Percentiles rank a stretch among this genome's conserved stretches.
Conservation (phyloP, 2,113 vertebrate species). For the human (Homo sapiens) region DNA sequence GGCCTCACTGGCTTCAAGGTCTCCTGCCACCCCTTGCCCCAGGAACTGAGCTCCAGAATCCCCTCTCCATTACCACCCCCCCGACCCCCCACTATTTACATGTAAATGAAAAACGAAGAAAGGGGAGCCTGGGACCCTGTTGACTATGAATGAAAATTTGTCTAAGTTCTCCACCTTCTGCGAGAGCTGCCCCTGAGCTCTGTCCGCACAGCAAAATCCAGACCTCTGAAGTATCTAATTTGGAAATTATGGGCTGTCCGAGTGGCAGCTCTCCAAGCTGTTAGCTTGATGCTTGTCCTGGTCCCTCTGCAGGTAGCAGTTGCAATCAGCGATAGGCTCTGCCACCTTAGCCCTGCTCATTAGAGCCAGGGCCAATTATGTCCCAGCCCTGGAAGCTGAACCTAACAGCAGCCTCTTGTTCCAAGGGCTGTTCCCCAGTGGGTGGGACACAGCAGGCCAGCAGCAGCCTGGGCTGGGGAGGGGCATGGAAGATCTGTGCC, state of each 20-base stretch:
- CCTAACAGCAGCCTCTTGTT: background rate
- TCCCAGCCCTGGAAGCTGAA: background rate
- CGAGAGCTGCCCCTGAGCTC: background rate
- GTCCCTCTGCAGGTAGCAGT: background rate
- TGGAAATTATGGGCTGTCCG: conserved; percentile 40
- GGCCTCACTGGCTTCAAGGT: background rate
- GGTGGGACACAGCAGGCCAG: background rate
- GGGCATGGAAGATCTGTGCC: background rate
- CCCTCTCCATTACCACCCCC: no score
- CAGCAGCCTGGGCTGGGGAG: background rate
- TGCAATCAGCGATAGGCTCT: conserved; percentile 3
- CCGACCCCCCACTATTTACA: background rate
- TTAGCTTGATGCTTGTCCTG: background rate
- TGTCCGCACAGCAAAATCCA: background rate
- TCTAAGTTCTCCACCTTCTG: conserved; percentile 31
- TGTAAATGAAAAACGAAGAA: conserved; percentile 6
- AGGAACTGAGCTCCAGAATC: background rate
- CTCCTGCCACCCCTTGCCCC: background rate
- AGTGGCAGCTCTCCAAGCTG: conserved; percentile 20
- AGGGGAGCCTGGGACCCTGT: fast-evolving
- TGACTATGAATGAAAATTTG: conserved; percentile 1
- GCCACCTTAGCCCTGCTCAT: conserved; percentile 44
- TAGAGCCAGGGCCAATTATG: background rate
- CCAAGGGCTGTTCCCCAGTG: background rate
- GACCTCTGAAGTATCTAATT: conserved; percentile 53